These are phyloP conservation scores for Poecilia wingei DNA, from an alignment of 2,797 vertebrate genomes.

Conservation along the genomic window DNA sequence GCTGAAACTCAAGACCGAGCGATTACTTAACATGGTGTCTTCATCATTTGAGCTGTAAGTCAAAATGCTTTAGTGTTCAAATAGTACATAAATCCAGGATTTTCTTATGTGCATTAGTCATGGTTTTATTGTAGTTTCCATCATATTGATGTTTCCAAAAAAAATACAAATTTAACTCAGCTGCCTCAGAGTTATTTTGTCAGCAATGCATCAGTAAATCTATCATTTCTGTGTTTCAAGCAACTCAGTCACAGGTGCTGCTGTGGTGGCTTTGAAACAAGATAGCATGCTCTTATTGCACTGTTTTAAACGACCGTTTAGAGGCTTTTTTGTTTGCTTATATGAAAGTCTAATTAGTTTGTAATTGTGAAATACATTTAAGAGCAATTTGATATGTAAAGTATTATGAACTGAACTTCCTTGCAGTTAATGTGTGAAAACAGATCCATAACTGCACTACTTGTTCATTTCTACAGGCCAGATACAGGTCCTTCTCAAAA, in stretches of 20 bases:
- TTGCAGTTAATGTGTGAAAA: not conserved
- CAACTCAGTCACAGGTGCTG: not conserved
- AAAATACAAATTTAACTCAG: not conserved
- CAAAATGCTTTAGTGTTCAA: not conserved
- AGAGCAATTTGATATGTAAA: not conserved
- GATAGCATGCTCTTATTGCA: not conserved
- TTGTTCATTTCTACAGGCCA: not conserved
- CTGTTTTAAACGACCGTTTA: not conserved
- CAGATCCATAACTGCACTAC: not conserved
- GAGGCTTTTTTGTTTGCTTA: not conserved
- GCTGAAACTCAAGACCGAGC: not conserved
- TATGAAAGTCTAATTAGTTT: not conserved
- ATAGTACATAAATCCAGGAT: not conserved
- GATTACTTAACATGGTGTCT: not conserved
- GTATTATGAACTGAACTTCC: not conserved
- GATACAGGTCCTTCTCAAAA: not conserved
- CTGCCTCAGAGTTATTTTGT: not conserved
- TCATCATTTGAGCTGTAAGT: not conserved
- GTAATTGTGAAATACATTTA: not conserved
- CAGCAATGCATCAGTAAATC: not conserved
- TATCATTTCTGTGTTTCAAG: not conserved
- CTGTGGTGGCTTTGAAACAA: not conserved
- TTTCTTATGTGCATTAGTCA: not conserved
- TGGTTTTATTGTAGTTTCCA: not conserved
- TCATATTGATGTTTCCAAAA: not conserved